Base-by-base conservation (phyloP, 1,140 invertebrate species). In the Drosophila parabipectinata region DNA sequence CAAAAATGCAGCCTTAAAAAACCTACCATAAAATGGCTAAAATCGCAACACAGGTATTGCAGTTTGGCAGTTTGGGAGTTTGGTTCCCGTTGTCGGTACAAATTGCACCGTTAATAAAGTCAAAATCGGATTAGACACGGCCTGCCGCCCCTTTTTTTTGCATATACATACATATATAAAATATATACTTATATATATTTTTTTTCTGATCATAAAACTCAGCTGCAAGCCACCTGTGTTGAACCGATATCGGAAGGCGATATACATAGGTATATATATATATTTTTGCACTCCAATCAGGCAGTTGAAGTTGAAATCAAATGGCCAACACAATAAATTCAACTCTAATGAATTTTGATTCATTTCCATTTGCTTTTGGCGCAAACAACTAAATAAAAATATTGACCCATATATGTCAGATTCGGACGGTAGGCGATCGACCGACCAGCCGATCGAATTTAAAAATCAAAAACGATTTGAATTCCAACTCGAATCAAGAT, bases 51-150 rank as follows among this genome's bases (percentile, higher is more conserved):
- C 41, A 15, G 44, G 8, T 7, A 2, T 18, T 0, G 8, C 15
- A 21, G 41, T 45, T 51, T 50, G 41, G 56, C 21, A 51, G 63
- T 60, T 47, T 58, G 52, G 47, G 30, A 41, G 55, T 72, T 75
- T 53, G 63, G 34, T 59, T 82, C 77, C 56, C 78, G 64, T 58
- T 72, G 75, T 83, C 83, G 62, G 56, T 85, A 84, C 81, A 85
- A 87, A 87, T 85, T 87, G 82, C 82, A 85, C 64, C 82, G 82
- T 87, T 85, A 87, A 85, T 87, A 85, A 85, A 85, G 81, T 85
- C 82, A 78, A 85, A 85, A 87, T 85, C 82, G 82, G 74, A 85
- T 85, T 85, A 77, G 82, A 87, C 82, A 82, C 78, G 75, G 77
- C 59, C 44, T 55, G 48, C 57, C 61, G 77, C 63, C 64, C 48